Evolutionary conservation across 2,797 vertebrate species (phyloP), one percentile per base, ranked within the genome.

Genomic region (Hybognathus amarus): DNA sequence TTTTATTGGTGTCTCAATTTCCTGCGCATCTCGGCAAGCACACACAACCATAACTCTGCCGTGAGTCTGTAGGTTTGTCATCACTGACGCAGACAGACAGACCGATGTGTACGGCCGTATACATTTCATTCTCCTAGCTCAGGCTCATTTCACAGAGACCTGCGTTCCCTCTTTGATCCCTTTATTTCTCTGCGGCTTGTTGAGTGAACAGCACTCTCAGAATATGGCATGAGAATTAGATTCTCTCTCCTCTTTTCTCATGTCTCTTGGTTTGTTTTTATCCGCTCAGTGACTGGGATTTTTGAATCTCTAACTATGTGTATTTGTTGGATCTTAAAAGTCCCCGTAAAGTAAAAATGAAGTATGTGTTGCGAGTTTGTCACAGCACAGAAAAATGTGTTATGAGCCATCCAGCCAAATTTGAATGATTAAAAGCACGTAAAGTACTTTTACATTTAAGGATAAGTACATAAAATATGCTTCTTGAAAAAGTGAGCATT

Each of bases 1-100:
- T 71, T 75, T 86, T 81, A 78, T 69, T 68, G 75, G 70, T 59
- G 69, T 66, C 56, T 82, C 68, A 79, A 77, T 82, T 77, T 61
- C 84, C 66, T 73, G 52, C 47, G 45, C 38, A 75, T 84, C 87
- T 52, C 77, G 15, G 8, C 1, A 11, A 70, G 56, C 5, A 30
- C 68, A 64, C 70, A 56, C 70, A 20, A 54, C 36, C 50, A 47
- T 56, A 82, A 75, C 42, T 77, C 71, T 80, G 67, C 27, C n/a
- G 42, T 18, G 4, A 47, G 12, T 54, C 73, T 68, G 59, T 66
- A 67, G 80, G 33, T 61, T 59, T 66, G 27, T 67, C 17, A 6
- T 66, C 80, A 38, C 13, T 1, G 56, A 67, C 15, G 17, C 52
- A 82, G 56, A 52, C 45, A 22, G 70, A 73, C 50, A 13, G 54